A percentile compares a stretch with the other conserved stretches of the same genome.
Evolutionary conservation across 1,140 invertebrate genomes (phyloP).

Genomic region (Neuroterus valhalla): DNA sequence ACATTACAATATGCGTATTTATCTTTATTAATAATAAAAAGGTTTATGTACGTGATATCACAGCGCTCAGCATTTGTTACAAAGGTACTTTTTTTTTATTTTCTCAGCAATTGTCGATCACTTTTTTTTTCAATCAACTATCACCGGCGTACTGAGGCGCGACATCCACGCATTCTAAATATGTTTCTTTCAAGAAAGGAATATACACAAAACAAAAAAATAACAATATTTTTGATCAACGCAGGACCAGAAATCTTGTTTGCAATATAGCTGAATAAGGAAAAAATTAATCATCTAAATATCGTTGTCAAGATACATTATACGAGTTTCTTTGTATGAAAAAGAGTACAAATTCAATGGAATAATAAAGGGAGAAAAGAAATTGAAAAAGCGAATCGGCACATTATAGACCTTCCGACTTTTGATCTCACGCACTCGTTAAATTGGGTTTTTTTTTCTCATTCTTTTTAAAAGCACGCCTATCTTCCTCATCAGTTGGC

Average conservation of each 20-base stretch:
- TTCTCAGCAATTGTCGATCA: slow-evolving; percentile 52
- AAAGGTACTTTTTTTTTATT: slow-evolving; percentile 63
- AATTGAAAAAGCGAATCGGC: not conserved
- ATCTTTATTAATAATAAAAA: slow-evolving; percentile 70
- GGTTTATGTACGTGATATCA: slow-evolving; percentile 73
- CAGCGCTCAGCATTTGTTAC: slow-evolving; percentile 69
- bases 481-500: slow-evolving; percentile 67
- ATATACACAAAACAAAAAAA: slow-evolving; percentile 50
- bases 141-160: slow-evolving; percentile 57
- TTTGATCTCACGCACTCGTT: slow-evolving; percentile 22
- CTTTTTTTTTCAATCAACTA: slow-evolving; percentile 52
- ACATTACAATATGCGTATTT: slow-evolving; percentile 69
- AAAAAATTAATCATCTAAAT: slow-evolving; percentile 18
- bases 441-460: slow-evolving; percentile 28
- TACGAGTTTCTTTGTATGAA: not conserved
- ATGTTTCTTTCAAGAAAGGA: slow-evolving; percentile 32
- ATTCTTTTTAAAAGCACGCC: slow-evolving; percentile 53
- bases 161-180: slow-evolving; percentile 54
- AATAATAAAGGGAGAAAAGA: slow-evolving; percentile 6
- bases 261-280: not conserved
- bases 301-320: not conserved
- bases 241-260: slow-evolving; percentile 33
- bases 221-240: slow-evolving; percentile 30
- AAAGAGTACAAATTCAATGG: not conserved
- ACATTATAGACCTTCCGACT: not conserved